A percentile compares a stretch with the other conserved stretches of the same genome.
phyloP scores from a whole-genome alignment of 2,797 vertebrate species.

The Otolemur crassicaudatus region DNA sequence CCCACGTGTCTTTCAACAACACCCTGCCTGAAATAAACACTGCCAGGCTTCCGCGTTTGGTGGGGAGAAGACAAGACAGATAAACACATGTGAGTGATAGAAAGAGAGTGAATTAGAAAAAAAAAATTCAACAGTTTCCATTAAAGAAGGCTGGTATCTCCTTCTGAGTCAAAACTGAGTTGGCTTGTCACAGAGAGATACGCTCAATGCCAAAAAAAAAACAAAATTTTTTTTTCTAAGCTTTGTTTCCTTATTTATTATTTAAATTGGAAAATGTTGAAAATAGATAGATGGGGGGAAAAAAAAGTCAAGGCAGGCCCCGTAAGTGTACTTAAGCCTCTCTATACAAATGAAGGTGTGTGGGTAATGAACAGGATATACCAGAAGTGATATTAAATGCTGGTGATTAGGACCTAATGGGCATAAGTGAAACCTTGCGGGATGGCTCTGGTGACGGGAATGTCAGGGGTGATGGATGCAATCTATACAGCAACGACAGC shows the following conservation, averaged over 20 bases:
- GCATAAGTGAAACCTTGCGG: conserved; percentile 54
- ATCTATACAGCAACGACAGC: neutral
- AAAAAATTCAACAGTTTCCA: conserved; percentile 58
- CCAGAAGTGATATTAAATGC: conserved; percentile 56
- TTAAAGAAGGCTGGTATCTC: conserved; percentile 42
- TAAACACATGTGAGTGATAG: conserved; percentile 66
- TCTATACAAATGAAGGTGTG: conserved; percentile 55
- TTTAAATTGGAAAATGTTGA: conserved; percentile 38
- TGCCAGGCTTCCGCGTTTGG: neutral
- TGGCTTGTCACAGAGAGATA: conserved; percentile 14
- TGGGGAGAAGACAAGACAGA: conserved; percentile 56
- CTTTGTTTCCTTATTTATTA: conserved; percentile 25
- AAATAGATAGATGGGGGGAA: neutral
- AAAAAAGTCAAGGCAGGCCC: neutral
- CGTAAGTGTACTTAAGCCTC: conserved; percentile 40
- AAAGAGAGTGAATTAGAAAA: conserved; percentile 46
- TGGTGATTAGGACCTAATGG: conserved; percentile 73
- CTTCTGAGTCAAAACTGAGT: conserved; percentile 57
- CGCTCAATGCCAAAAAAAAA: neutral
- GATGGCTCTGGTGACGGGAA: neutral
- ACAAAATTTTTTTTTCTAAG: neutral
- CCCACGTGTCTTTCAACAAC: conserved; percentile 68
- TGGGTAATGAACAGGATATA: conserved; percentile 67
- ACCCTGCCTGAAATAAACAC: conserved; percentile 71
- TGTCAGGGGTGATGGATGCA: neutral